phyloP scores from a whole-genome alignment of 1,140 invertebrate species.

The Chironomus tepperi region DNA sequence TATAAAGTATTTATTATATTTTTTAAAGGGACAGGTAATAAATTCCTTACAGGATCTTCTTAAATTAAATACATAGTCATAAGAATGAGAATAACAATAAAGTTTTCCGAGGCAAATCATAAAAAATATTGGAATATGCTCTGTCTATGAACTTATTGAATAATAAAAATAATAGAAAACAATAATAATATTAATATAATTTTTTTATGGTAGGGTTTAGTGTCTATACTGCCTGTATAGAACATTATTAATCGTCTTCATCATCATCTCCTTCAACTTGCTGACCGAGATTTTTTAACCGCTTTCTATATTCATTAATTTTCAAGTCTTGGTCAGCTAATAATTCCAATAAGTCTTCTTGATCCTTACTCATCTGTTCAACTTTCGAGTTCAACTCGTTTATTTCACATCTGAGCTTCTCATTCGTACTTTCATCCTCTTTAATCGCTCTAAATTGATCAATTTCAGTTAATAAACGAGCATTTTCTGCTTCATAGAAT shows the following conservation, averaged over 20 bases:
- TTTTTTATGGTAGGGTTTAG: too few relatives aligned
- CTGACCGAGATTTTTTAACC: constrained; percentile 23
- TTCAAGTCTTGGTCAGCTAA: constrained; percentile 56
- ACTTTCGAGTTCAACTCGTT: constrained; percentile 41
- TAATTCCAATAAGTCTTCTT: constrained; percentile 80
- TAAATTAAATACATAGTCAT: too few relatives aligned
- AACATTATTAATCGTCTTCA: constrained; percentile 3
- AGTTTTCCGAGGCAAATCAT: too few relatives aligned
- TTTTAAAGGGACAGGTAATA: too few relatives aligned
- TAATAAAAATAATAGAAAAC: too few relatives aligned
- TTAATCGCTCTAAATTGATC: constrained; percentile 33
- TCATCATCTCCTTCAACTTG: constrained; percentile 22
- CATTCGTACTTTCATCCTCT: constrained; percentile 30
- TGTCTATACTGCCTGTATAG: not conserved
- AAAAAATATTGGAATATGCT: too few relatives aligned
- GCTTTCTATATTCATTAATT: constrained; percentile 24
- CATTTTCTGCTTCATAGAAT: constrained; percentile 33
- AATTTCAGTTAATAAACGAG: constrained; percentile 39
- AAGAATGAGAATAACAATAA: too few relatives aligned
- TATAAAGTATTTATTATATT: too few relatives aligned
- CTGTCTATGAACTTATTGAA: too few relatives aligned
- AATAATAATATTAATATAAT: too few relatives aligned
- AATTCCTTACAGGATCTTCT: too few relatives aligned
- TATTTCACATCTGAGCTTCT: constrained; percentile 16
- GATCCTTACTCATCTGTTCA: constrained; percentile 70